Percentiles rank a stretch among this genome's conserved stretches.
These are phyloP conservation scores for Eciton burchellii DNA, from an alignment of 1,140 invertebrate genomes.

Conservation along the genomic window DNA sequence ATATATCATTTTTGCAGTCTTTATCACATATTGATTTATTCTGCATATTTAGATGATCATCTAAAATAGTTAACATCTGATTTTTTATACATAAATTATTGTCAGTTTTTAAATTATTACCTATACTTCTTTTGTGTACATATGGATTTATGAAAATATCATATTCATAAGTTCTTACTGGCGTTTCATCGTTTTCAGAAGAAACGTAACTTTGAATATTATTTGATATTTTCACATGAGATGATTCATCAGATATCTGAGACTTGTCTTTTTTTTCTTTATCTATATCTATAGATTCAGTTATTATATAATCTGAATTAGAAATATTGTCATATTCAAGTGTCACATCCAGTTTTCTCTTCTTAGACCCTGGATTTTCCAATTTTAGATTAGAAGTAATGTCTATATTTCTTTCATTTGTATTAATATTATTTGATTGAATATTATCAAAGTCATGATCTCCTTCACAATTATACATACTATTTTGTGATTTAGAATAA, in stretches of 20 bases:
- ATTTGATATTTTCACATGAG: background rate
- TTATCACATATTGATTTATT: background rate
- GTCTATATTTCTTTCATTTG: background rate
- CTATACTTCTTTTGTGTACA: background rate
- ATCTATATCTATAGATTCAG: background rate
- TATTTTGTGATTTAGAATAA: slow-evolving; percentile 6
- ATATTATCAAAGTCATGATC: background rate
- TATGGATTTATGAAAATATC: background rate
- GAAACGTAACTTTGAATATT: background rate
- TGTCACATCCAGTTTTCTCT: slow-evolving; percentile 6
- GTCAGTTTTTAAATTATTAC: background rate
- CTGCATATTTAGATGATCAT: slow-evolving; percentile 27
- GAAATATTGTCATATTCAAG: background rate
- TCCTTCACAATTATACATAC: background rate
- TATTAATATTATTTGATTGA: background rate
- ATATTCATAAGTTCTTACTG: background rate
- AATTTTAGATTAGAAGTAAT: background rate
- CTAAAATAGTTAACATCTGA: slow-evolving; percentile 10
- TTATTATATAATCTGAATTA: no score
- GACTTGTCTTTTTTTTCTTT: background rate
- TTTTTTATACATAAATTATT: slow-evolving; percentile 20
- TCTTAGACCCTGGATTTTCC: background rate
- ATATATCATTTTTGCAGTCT: slow-evolving; percentile 37
- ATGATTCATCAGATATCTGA: background rate
- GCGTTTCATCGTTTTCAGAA: background rate